phyloP scores from a whole-genome alignment of 2,113 vertebrate species.

The Lethenteron camtschaticum region DNA sequence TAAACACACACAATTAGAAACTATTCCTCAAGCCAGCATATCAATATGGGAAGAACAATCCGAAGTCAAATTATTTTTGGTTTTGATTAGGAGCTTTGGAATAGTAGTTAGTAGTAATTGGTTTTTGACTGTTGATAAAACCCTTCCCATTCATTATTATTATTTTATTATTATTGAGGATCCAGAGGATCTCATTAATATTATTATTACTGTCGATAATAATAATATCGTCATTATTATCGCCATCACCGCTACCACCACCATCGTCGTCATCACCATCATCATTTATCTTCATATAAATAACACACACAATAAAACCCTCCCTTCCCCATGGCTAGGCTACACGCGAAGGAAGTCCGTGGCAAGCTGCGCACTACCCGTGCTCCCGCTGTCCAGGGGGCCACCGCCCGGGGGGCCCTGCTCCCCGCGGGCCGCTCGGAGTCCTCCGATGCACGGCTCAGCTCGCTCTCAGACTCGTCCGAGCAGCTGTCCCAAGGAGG shows the following conservation, averaged over 20 bases:
- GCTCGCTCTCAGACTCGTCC: slow-evolving; percentile 98
- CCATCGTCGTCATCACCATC: too few species aligned
- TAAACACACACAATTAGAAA: neutral
- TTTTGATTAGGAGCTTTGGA: slow-evolving; percentile 99
- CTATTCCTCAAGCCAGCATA: slow-evolving; percentile 44
- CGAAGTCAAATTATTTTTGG: slow-evolving; percentile 39
- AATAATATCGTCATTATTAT: slow-evolving; percentile 24
- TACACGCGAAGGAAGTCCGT: slow-evolving; percentile 99
- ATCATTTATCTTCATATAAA: too few species aligned
- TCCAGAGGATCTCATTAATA: slow-evolving; percentile 46
- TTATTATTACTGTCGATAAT: slow-evolving; percentile 75
- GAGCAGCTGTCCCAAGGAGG: slow-evolving; percentile 94
- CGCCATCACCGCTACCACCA: too few species aligned
- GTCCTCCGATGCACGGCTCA: slow-evolving; percentile 93
- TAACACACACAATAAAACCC: too few species aligned
- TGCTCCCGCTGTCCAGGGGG: slow-evolving; percentile 88
- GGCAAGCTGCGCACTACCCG: slow-evolving; percentile 93
- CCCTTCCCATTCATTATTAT: slow-evolving; percentile 91
- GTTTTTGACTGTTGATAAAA: slow-evolving; percentile 23
- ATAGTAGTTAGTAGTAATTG: slow-evolving; percentile 99
- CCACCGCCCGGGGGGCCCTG: slow-evolving; percentile 29
- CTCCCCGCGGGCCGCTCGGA: slow-evolving; percentile 59
- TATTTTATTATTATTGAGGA: slow-evolving; percentile 65
- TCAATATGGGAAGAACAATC: slow-evolving; percentile 98
- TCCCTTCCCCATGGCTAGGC: slow-evolving; percentile 19